Base-by-base conservation (phyloP, 2,888 invertebrate species). In the Branchellion lobata region DNA sequence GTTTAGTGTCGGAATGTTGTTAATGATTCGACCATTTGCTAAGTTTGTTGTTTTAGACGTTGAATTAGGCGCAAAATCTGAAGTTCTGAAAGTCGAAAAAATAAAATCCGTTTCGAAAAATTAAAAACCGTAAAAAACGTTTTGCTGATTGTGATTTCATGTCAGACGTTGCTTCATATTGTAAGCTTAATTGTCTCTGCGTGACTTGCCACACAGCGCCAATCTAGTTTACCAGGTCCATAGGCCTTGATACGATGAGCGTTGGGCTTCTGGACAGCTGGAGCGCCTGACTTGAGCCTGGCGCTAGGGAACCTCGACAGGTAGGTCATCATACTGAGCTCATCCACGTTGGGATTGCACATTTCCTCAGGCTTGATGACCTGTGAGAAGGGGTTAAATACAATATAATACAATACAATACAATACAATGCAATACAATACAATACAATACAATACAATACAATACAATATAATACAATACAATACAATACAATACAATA, bases 311-410 rank as follows among this genome's bases (percentile, higher is more conserved):
- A 95, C 87, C 95, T 94, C 65, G 94, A 93, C 84, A 95, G 89
- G 87, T 95, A 95, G 5, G 95, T 95, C 94, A 95, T 95, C 92
- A 95, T 94, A 40, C 93, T 93, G 88, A 93, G 91, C 88, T 95
- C 95, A 87, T 95, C 95, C 82, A 95, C 92, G 86, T 94, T 94
- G 51, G 94, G 94, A 89, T 93, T 93, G 81, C 93, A 92, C 90
- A 95, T 92, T 89, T 95, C 95, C 86, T 94, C 93, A 8, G 95
- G 94, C 88, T 91, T 92, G 84, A 95, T 93, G 82, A 95, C 90
- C 91, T 92, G 86, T 29, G 84, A n/a, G 14, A 14, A 14, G 40
- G 5, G 40, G n/a, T n/a, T n/a, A n/a, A n/a, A n/a, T n/a, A n/a
- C n/a, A n/a, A n/a, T n/a, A n/a, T n/a, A n/a, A n/a, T n/a, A n/a